phyloP scores from a whole-genome alignment of 2,888 invertebrate species.

The Trisateles emortualis region DNA sequence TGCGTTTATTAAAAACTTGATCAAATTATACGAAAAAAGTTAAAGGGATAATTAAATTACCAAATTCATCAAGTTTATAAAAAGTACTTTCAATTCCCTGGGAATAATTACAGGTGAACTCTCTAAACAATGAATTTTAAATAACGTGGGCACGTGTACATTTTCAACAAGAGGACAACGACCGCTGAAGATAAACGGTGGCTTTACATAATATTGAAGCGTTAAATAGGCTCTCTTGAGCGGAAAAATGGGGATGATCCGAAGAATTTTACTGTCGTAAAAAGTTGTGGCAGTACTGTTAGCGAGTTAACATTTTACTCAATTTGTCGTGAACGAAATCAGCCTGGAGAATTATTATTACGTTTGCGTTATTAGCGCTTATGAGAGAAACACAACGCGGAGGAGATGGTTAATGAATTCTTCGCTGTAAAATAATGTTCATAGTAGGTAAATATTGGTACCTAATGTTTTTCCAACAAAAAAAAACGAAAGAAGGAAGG shows the following conservation, averaged over 20 bases:
- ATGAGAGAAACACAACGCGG: no score
- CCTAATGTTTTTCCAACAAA: no score
- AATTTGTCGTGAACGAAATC: not conserved
- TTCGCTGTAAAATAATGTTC: no score
- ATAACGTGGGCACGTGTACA: slow-evolving; percentile 13
- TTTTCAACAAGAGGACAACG: slow-evolving; percentile 34
- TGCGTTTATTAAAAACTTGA: no score
- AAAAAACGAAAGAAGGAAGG: not conserved
- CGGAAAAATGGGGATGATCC: slow-evolving; percentile 37
- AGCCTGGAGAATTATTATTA: no score
- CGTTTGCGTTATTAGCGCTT: no score
- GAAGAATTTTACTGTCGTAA: slow-evolving; percentile 33
- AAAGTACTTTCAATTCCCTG: not conserved
- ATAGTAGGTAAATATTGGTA: no score
- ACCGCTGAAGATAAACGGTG: slow-evolving; percentile 37
- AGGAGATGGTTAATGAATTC: no score
- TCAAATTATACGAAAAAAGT: no score
- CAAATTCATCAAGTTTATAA: not conserved
- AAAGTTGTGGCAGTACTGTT: slow-evolving; percentile 8
- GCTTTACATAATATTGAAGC: slow-evolving; percentile 33
- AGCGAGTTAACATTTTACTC: slow-evolving; percentile 1
- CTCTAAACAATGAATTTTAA: slow-evolving; percentile 10
- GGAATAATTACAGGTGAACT: not conserved
- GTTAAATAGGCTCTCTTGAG: slow-evolving; percentile 34
- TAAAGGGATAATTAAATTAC: no score